Evolutionary conservation across 2,797 vertebrate genomes (phyloP).

Genomic region (Argyrosomus regius): DNA sequence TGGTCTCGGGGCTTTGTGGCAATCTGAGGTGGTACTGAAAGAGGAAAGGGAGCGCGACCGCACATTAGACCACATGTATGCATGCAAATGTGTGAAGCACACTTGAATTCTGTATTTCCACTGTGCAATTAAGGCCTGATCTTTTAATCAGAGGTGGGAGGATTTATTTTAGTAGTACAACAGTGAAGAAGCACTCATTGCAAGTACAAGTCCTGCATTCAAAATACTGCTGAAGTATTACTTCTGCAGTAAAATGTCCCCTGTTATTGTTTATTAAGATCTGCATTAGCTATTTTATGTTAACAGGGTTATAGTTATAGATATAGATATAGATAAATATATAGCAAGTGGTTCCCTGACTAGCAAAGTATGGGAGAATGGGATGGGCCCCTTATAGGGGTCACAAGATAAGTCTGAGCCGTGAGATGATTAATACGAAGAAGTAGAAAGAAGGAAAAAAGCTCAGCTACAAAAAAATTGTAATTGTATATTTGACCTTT

Average conservation of each 20-base stretch:
- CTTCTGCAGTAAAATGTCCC: background rate
- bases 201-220: background rate
- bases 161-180: background rate
- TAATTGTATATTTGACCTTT: background rate
- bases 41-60: conserved; percentile 21
- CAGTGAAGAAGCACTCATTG: background rate
- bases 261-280: background rate
- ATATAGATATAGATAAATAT: too few relatives aligned
- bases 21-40: conserved; percentile 93
- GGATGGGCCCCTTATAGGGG: too few relatives aligned
- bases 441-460: too few relatives aligned
- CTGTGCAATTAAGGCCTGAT: conserved; percentile 33
- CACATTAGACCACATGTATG: conserved; percentile 20
- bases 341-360: too few relatives aligned
- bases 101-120: background rate
- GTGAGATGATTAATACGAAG: too few relatives aligned
- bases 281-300: too few relatives aligned
- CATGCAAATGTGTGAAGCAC: background rate
- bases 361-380: too few relatives aligned
- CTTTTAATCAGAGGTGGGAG: background rate
- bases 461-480: too few relatives aligned
- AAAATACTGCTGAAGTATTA: background rate
- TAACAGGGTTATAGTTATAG: too few relatives aligned
- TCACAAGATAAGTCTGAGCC: too few relatives aligned
- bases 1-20: conserved; percentile 90